Percentiles rank a stretch among this genome's conserved stretches.
Evolutionary conservation across 2,888 invertebrate species (phyloP).

Genomic region (Yponomeuta plumbellus): DNA sequence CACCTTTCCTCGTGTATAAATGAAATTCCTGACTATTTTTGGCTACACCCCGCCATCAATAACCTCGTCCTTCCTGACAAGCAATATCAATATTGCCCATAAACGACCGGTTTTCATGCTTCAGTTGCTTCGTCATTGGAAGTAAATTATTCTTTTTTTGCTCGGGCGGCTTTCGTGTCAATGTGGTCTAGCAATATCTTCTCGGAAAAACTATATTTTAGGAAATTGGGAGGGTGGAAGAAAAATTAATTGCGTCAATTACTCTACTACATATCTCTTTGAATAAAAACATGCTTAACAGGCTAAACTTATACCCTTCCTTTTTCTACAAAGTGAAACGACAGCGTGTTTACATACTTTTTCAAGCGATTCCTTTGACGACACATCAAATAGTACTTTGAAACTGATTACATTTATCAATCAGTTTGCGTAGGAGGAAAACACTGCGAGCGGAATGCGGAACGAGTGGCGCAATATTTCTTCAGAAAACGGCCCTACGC

Average conservation of each 20-base stretch:
- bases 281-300: too few species aligned
- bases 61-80: neutral
- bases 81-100: conserved; percentile 1
- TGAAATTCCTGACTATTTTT: neutral
- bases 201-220: neutral
- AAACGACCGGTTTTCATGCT: neutral
- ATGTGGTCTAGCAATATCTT: neutral
- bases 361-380: neutral
- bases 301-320: too few species aligned
- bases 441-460: neutral
- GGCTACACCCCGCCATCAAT: neutral
- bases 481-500: neutral
- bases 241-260: too few species aligned
- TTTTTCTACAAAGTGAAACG: neutral
- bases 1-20: neutral
- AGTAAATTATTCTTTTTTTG: neutral
- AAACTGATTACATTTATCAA: neutral
- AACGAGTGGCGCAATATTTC: neutral
- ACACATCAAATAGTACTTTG: neutral
- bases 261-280: too few species aligned
- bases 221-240: too few species aligned
- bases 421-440: neutral
- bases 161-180: neutral
- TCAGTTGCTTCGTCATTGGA: neutral
- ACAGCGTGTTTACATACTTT: neutral